phyloP scores from a whole-genome alignment of 1,140 invertebrate species.

The Formica selysi region DNA sequence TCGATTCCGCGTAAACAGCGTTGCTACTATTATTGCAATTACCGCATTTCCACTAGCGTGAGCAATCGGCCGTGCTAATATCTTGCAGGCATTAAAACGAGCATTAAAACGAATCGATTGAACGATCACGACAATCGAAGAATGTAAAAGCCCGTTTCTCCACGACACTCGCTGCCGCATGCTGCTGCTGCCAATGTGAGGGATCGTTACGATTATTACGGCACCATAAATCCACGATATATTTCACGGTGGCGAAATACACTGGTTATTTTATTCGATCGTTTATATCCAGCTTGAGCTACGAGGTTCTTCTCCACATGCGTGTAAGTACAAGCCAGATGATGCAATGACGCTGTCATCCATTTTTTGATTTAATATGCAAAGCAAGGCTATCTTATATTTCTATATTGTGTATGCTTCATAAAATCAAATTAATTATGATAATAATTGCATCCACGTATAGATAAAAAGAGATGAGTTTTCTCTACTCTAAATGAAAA shows the following conservation, averaged over 20 bases:
- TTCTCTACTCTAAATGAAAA: background rate
- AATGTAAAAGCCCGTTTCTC: slow-evolving; percentile 46
- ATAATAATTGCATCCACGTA: background rate
- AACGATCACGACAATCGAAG: slow-evolving; percentile 51
- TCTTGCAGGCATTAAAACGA: slow-evolving; percentile 42
- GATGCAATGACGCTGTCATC: slow-evolving; percentile 18
- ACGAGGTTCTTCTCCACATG: slow-evolving; percentile 10
- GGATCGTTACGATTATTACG: slow-evolving; percentile 63
- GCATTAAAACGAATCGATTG: slow-evolving; percentile 62
- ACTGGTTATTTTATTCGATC: slow-evolving; percentile 49
- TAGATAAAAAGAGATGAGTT: background rate
- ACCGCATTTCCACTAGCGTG: slow-evolving; percentile 41
- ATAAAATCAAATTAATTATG: background rate
- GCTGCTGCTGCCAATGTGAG: slow-evolving; percentile 26
- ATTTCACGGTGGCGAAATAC: slow-evolving; percentile 51
- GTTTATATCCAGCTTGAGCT: slow-evolving; percentile 39
- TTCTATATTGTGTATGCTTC: background rate
- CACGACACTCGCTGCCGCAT: slow-evolving; percentile 5
- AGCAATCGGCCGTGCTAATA: slow-evolving; percentile 50
- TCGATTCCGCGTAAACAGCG: slow-evolving; percentile 22
- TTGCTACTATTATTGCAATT: slow-evolving; percentile 23
- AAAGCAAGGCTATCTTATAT: background rate
- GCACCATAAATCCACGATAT: slow-evolving; percentile 43
- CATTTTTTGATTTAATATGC: background rate
- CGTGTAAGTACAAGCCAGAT: slow-evolving; percentile 17